Evolutionary conservation across 2,797 vertebrate species (phyloP).

Genomic region (Zenarchopterus dispar): DNA sequence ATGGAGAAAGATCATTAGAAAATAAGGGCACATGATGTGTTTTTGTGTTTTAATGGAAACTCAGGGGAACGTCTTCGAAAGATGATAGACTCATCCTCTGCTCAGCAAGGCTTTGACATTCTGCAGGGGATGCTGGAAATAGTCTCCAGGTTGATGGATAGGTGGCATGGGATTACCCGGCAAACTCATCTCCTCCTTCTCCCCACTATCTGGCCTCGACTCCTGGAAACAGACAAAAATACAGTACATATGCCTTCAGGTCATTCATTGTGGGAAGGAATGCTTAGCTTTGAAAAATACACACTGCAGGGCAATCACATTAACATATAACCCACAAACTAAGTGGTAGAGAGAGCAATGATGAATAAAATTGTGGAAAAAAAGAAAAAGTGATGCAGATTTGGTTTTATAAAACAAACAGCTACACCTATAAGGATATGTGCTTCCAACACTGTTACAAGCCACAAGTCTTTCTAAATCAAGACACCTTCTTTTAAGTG

Average conservation of each 20-base stretch:
- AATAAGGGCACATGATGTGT: conserved; percentile 70
- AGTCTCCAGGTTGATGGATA: conserved; percentile 79
- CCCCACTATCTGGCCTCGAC: conserved; percentile 51
- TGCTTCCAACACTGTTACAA: conserved; percentile 45
- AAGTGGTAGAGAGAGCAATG: not conserved
- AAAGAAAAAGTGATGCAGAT: not conserved
- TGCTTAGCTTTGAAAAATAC: conserved; percentile 10
- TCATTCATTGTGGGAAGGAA: too few relatives aligned
- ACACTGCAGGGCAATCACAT: conserved; percentile 14
- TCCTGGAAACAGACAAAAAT: conserved; percentile 61
- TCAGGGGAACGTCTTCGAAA: conserved; percentile 61
- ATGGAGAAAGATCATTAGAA: conserved; percentile 36
- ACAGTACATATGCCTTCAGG: conserved; percentile 36
- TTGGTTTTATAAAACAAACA: conserved; percentile 33
- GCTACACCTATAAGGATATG: not conserved
- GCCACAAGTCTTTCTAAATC: conserved; percentile 53
- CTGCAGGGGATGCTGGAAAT: conserved; percentile 70
- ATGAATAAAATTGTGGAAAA: not conserved
- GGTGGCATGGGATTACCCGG: conserved; percentile 76
- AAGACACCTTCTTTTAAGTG: conserved; percentile 37
- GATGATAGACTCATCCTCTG: conserved; percentile 75
- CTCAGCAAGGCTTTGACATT: conserved; percentile 72
- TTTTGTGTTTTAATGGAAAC: conserved; percentile 71
- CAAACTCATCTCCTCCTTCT: conserved; percentile 64
- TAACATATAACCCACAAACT: conserved; percentile 8